Evolutionary conservation across 2,888 invertebrate species (phyloP).

Genomic region (Crioceris asparagi): DNA sequence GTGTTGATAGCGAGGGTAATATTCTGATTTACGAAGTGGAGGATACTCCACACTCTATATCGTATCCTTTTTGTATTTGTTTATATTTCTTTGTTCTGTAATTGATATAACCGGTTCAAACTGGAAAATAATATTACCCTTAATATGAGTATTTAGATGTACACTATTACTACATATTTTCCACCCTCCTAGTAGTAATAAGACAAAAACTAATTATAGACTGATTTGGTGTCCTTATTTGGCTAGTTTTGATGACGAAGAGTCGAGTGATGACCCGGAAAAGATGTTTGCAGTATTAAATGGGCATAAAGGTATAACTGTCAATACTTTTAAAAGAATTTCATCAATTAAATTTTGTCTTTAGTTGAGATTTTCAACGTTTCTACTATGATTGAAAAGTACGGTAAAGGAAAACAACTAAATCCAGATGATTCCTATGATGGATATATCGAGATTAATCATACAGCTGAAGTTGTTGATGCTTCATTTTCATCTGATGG

Average conservation of each 20-base stretch:
- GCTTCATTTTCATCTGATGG: conserved; percentile 91
- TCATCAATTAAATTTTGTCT: conserved; percentile 8
- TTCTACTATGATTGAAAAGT: conserved; percentile 36
- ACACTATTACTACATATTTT: conserved; percentile 50
- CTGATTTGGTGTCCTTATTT: conserved; percentile 93
- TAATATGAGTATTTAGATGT: conserved; percentile 38
- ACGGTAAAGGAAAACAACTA: conserved; percentile 36
- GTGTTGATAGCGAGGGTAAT: conserved; percentile 77
- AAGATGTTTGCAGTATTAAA: conserved; percentile 73
- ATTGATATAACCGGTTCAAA: neutral
- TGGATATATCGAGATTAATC: conserved; percentile 47
- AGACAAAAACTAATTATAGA: conserved; percentile 29
- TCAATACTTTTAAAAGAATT: neutral
- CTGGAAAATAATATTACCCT: conserved; percentile 14
- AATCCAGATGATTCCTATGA: conserved; percentile 35
- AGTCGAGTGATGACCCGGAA: conserved; percentile 58
- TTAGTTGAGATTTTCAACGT: conserved; percentile 48
- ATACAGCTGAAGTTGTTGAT: conserved; percentile 60
- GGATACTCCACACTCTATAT: conserved; percentile 45
- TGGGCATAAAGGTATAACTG: conserved; percentile 49
- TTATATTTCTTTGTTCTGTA: too few relatives aligned
- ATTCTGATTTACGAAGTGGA: conserved; percentile 73
- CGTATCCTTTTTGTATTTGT: conserved; percentile 44
- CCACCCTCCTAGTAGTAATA: conserved; percentile 37
- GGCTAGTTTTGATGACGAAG: conserved; percentile 53